These are phyloP conservation scores for Drosophila murphyi DNA, from an alignment of 1,140 invertebrate species.

Conservation along the genomic window DNA sequence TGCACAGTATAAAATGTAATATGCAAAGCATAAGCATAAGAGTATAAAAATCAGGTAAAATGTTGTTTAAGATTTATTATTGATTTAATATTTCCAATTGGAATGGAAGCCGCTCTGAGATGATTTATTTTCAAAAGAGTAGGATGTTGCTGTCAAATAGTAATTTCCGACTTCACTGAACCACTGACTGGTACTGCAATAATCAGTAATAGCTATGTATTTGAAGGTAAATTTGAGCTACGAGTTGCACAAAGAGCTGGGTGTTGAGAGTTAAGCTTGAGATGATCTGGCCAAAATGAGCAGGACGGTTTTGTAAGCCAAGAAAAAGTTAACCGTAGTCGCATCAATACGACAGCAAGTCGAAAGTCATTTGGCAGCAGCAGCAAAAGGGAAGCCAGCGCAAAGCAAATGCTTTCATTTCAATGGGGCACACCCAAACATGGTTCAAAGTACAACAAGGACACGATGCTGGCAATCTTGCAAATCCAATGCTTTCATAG, in stretches of 20 bases:
- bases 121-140: background rate
- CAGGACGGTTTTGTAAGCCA: too few relatives aligned
- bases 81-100: too few relatives aligned
- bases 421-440: conserved; percentile 20
- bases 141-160: conserved; percentile 1
- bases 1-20: too few relatives aligned
- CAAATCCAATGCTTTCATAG: conserved; percentile 35
- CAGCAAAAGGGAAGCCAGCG: background rate
- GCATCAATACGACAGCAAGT: conserved; percentile 14
- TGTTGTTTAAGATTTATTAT: too few relatives aligned
- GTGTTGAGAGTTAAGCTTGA: background rate
- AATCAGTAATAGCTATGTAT: background rate
- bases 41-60: too few relatives aligned
- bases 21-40: too few relatives aligned
- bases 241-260: background rate
- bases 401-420: conserved; percentile 11
- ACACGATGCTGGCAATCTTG: conserved; percentile 33
- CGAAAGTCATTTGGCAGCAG: conserved; percentile 18
- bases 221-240: background rate
- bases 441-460: conserved; percentile 34
- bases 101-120: background rate
- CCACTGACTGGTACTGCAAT: background rate
- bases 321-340: conserved; percentile 9
- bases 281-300: conserved; percentile 1
- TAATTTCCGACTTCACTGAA: background rate